Evolutionary conservation across 2,113 vertebrate species (phyloP), one percentile per base, ranked within the genome.

Genomic region (Callionymus lyra): DNA sequence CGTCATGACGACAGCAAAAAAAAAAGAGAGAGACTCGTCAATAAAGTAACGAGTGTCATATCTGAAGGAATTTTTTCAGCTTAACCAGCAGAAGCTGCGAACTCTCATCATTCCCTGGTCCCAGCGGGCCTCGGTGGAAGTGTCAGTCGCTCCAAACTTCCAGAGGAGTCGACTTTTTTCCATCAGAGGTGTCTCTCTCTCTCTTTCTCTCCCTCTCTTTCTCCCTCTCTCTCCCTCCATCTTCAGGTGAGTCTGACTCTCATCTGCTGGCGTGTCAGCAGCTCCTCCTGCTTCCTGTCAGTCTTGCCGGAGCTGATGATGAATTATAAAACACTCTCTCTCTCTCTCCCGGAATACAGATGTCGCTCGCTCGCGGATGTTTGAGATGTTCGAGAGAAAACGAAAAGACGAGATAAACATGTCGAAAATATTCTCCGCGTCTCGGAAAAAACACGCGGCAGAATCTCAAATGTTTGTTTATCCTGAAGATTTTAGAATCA

Each of bases 301-400:
- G 13, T 2, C 36, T 6, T 6, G 69, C 73, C 50, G 64, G 63
- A 69, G 69, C 66, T 70, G 65, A 74, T 76, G 74, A 81, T 76
- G 58, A 82, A 77, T 76, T 80, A 82, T 81, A 65, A 79, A 81
- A 72, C 47, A 59, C 43, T 59, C 34, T 61, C 54, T 72, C 57
- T 74, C 44, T 51, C 56, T 75, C 62, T 77, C 44, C 47, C 21
- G 9, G 77, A 74, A 79, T 80, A 77, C 76, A 77, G 72, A 82
- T 82, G 72, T 79, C 77, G 21, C 4, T 27, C 21, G 4, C 21
- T 27, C 21, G 36, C 6, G 10, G 12, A 18, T 34, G 15, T 59
- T 17, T 5, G 54, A 55, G 21, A 27, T 27, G 4, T 27, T 5
- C 21, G 21, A 27, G n/a, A n/a, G n/a, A n/a, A n/a, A n/a, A n/a